These are phyloP conservation scores for Didymodactylos carnosus DNA, from an alignment of 2,888 invertebrate genomes.

Conservation along the genomic window DNA sequence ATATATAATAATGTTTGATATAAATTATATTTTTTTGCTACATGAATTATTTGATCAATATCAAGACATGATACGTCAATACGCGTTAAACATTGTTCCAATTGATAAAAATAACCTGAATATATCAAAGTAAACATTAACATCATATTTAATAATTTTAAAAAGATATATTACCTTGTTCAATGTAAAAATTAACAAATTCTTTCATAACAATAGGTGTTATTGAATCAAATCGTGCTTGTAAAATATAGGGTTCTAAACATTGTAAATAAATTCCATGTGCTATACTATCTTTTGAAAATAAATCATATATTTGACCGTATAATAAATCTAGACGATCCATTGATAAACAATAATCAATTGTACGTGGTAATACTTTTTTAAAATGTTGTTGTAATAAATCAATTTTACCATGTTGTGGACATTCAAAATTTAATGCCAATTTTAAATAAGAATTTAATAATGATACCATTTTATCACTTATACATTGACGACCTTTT, in stretches of 20 bases:
- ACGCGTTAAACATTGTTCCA: slow-evolving; percentile 43
- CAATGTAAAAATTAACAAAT: slow-evolving; percentile 48
- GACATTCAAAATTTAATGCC: slow-evolving; percentile 26
- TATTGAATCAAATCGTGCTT: slow-evolving; percentile 42
- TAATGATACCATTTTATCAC: slow-evolving; percentile 21
- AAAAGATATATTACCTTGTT: too few relatives aligned
- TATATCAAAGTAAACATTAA: too few relatives aligned
- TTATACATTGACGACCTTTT: slow-evolving; percentile 22
- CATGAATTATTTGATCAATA: slow-evolving; percentile 45
- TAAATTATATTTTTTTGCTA: slow-evolving; percentile 44
- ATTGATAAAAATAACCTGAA: slow-evolving; percentile 37
- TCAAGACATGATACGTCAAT: slow-evolving; percentile 55
- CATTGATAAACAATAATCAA: slow-evolving; percentile 19
- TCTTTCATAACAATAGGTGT: slow-evolving; percentile 53
- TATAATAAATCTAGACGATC: slow-evolving; percentile 30
- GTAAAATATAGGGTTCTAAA: slow-evolving; percentile 50
- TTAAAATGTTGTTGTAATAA: slow-evolving; percentile 31
- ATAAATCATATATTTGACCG: slow-evolving; percentile 45
- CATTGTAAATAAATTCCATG: slow-evolving; percentile 48
- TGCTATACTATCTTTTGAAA: slow-evolving; percentile 42
- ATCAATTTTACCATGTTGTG: slow-evolving; percentile 29
- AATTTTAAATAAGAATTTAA: slow-evolving; percentile 21
- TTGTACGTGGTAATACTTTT: slow-evolving; percentile 19
- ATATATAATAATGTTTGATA: slow-evolving; percentile 55
- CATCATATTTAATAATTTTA: too few relatives aligned